Percentiles rank a stretch among this genome's conserved stretches.
Conservation (phyloP, 2,797 vertebrate species). For the Thaleichthys pacificus region DNA sequence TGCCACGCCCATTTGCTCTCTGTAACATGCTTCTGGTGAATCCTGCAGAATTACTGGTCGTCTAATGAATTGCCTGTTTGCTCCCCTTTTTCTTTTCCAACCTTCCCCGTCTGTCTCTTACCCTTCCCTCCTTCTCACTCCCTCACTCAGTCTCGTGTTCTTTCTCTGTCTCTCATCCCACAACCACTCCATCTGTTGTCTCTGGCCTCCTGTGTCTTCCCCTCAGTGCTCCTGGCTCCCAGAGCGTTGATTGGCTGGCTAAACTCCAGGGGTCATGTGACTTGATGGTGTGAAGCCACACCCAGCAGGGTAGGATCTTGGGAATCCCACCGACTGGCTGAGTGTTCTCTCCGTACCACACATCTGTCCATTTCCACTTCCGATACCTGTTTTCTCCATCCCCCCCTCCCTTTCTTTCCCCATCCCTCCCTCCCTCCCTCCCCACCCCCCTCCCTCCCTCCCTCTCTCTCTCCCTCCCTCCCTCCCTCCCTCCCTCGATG, state of each 20-base stretch:
- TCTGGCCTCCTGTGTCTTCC: slow-evolving; percentile 2
- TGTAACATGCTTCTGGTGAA: too few relatives aligned
- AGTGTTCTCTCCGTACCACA: too few relatives aligned
- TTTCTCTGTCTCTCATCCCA: too few relatives aligned
- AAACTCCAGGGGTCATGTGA: neutral
- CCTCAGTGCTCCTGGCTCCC: neutral
- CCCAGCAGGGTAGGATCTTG: neutral
- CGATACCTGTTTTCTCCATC: neutral
- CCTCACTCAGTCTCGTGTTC: too few relatives aligned
- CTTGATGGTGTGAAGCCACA: neutral
- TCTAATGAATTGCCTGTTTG: neutral
- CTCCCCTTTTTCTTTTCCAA: neutral
- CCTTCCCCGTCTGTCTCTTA: too few relatives aligned
- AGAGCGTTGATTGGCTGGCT: neutral
- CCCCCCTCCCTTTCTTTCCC: neutral
- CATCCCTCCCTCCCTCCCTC: neutral
- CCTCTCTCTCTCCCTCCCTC: neutral
- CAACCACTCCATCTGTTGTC: slow-evolving; percentile 1
- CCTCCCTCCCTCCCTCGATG: neutral
- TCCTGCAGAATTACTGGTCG: too few relatives aligned
- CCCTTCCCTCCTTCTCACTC: too few relatives aligned
- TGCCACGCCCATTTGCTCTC: too few relatives aligned
- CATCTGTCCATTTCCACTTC: too few relatives aligned
- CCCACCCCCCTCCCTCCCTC: neutral
- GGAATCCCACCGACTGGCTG: too few relatives aligned